Base-by-base conservation (phyloP, 1,140 invertebrate genomes). In the Habropoda laboriosa region DNA sequence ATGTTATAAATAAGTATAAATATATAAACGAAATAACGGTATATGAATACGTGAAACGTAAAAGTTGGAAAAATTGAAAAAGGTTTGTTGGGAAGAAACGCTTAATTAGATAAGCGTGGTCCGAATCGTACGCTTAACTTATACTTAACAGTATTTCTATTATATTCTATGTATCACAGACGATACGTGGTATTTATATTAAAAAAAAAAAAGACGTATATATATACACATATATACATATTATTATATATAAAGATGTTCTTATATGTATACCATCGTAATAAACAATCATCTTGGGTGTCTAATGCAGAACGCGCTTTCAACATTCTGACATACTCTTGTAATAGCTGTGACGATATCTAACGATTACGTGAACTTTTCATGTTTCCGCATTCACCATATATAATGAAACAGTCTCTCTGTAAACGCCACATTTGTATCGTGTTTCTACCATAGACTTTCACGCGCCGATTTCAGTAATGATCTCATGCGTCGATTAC, bases 121-220 rank as follows among this genome's bases (percentile, higher is more conserved):
- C 81, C 83, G 83, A 87, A 86, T 84, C 63, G 81, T 87, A 88
- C 87, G 86, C 86, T 88, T 88, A 86, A 72, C 40, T 72, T 83
- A 80, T 80, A 85, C 49, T 79, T 75, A 77, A 87, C 77, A 81
- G 75, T 88, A 87, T 86, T 88, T 88, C 80, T 87, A 85, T 80
- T 80, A 78, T 84, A 86, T 84, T 55, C 42, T 42, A 60, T 45
- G 78, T 72, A 57, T 35, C 53, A 42, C 51, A 42, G 21, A 45
- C 16, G 63, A 21, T 63, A 57, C 40, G 45, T 73, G 42, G n/a
- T 76, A 60, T 80, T 75, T 80, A 68, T 76, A 80, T 75, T 60
- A 21, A 74, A 58, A 53, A 63, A n/a, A 21, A 74, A 58, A 53
- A 3, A 61, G 49, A 57, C 10, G 30, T 55, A 75, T 38, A 74